Evolutionary conservation across 2,113 vertebrate species (phyloP), one percentile per base, ranked within the genome.

Genomic region (Pipa parva): DNA sequence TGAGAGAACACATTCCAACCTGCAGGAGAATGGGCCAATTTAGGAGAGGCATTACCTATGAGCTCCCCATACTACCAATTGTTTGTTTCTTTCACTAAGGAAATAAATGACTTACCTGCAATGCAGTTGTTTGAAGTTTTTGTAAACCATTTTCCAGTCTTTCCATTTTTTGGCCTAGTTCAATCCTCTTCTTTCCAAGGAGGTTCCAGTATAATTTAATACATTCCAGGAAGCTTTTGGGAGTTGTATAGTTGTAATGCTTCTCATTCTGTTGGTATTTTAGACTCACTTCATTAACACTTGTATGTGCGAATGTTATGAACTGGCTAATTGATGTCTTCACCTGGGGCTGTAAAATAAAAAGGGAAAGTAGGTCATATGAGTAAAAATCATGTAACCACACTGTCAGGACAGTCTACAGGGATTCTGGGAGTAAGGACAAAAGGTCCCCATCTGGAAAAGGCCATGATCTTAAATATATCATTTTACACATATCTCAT

Each of bases 161-260:
- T 73, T 88, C 81, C 80, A 81, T 88, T 83, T 89, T 92, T 71
- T 78, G 72, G 2, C 45, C 76, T 61, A 88, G 58, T 72, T 87
- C 83, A 2, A 56, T 83, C 60, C 85, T 87, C 62, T 88, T 91
- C 11, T 80, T 83, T 13, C 73, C 64, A 71, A 85, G 76, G 45
- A 88, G 76, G 71, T 84, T 83, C 56, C 73, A 75, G 10, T 85
- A 88, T 28, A 86, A 75, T 75, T 86, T 90, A 78, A 86, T 84
- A 28, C 85, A 81, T 73, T 89, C 82, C 69, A 88, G 81, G 76
- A 92, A 93, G 76, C 86, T 92, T 80, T 92, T 91, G 2, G 88
- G 88, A 0, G 89, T 88, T 25, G 85, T 90, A 80, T 88, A 90
- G 80, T 90, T 90, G 49, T 84, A 86, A 72, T 80, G 84, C 73